phyloP scores from a whole-genome alignment of 2,113 vertebrate genomes.

The Channa argus region DNA sequence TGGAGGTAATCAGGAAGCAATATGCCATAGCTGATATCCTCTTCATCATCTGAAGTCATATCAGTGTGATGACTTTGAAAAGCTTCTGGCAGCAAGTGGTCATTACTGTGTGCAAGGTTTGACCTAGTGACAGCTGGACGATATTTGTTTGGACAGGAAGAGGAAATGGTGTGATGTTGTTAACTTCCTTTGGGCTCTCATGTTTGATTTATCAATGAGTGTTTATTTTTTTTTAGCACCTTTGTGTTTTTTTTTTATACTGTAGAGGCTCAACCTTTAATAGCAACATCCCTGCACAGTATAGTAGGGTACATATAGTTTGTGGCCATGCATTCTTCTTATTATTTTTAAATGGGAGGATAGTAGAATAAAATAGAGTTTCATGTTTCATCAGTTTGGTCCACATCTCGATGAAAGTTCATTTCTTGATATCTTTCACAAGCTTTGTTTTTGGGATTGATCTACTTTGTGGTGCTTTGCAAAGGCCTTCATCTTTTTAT shows the following conservation, averaged over 20 bases:
- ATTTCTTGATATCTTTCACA: slow-evolving; percentile 51
- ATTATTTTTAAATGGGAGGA: neutral
- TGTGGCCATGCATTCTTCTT: too few relatives aligned
- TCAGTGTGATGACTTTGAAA: slow-evolving; percentile 70
- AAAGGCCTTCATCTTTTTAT: slow-evolving; percentile 61
- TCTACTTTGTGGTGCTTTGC: slow-evolving; percentile 53
- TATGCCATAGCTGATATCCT: slow-evolving; percentile 55
- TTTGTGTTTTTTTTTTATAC: neutral
- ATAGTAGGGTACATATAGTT: neutral
- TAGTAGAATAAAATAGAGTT: neutral
- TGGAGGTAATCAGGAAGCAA: slow-evolving; percentile 52
- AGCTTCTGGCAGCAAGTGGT: slow-evolving; percentile 20
- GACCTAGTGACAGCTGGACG: slow-evolving; percentile 30
- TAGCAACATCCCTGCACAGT: neutral
- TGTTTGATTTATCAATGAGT: slow-evolving; percentile 6
- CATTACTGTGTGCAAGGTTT: slow-evolving; percentile 46
- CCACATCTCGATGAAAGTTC: slow-evolving; percentile 1
- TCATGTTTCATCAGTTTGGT: slow-evolving; percentile 12
- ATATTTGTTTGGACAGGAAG: slow-evolving; percentile 62
- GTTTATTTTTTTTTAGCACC: neutral
- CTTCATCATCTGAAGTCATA: slow-evolving; percentile 66
- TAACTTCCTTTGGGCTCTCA: slow-evolving; percentile 4
- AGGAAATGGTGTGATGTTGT: slow-evolving; percentile 42
- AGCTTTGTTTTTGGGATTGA: slow-evolving; percentile 56
- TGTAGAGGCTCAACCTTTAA: neutral